Evolutionary conservation across 2,113 vertebrate genomes (phyloP).

Genomic region (Heliornis fulica): DNA sequence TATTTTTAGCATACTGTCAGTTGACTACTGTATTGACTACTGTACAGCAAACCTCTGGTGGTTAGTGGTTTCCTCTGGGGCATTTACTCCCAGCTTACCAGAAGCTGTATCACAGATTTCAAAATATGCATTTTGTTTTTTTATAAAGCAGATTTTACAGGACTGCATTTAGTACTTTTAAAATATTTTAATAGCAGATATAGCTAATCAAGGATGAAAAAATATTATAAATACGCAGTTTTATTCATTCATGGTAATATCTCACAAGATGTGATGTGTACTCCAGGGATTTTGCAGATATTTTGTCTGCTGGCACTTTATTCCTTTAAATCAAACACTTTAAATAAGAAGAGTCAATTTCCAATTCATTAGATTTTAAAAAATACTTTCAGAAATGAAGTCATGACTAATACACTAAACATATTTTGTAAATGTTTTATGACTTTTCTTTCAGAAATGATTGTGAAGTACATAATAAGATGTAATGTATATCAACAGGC

Average conservation of each 20-base stretch:
- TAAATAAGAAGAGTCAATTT: neutral
- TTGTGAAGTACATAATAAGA: constrained; percentile 25
- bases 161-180: neutral
- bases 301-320: constrained; percentile 18
- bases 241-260: constrained; percentile 11
- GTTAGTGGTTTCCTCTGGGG: neutral
- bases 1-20: neutral
- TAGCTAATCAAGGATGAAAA: neutral
- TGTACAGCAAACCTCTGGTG: neutral
- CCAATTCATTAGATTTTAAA: neutral
- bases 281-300: neutral
- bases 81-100: neutral
- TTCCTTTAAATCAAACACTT: neutral
- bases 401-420: neutral
- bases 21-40: neutral
- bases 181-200: neutral
- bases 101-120: neutral
- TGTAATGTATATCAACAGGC: constrained; percentile 19
- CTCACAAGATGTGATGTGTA: neutral
- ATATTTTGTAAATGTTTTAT: constrained; percentile 57
- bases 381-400: neutral
- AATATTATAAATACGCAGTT: neutral
- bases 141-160: neutral
- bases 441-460: neutral
- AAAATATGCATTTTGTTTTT: constrained; percentile 13